Evolutionary conservation across 2,888 invertebrate species (phyloP), one percentile per base, ranked within the genome.

Genomic region (Aleiodes testaceus): DNA sequence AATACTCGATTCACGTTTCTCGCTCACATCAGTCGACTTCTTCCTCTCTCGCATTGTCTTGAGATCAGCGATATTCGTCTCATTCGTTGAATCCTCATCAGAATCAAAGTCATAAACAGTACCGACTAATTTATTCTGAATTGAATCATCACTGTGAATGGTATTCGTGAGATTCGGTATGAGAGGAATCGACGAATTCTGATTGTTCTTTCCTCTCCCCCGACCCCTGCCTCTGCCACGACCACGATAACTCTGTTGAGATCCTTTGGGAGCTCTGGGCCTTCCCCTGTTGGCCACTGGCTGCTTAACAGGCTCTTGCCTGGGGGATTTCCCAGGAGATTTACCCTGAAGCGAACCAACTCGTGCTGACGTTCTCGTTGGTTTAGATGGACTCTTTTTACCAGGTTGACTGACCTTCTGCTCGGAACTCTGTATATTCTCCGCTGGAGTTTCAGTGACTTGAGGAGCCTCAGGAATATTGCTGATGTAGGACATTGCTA

Each of bases 81-180:
- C 93, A 77, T 91, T 92, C 7, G 92, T 91, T 72, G 94, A 92
- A 83, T 96, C 95, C 80, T 96, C 95, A 75, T 95, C 93, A 76
- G 94, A 94, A 85, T 95, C 93, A 77, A 94, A 91, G 85, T 94
- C 97, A 81, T 95, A 97, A 1, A 96, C 96, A 1, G 96, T 96
- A 7, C 96, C 95, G 6, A 93, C 92, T 45, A 95, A 88, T 84
- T 95, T 95, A 83, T 93, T 94, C 76, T 93, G 94, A 72, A 94
- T 94, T 2, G 94, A 93, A 79, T 92, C 92, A 20, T 91, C 90
- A 79, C 89, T 89, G 69, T 91, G 90, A 47, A 89, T 84, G 0
- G 78, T 75, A 66, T 79, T 80, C 0, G 76, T 70, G 42, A 81
- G 72, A 3, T 77, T 77, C 5, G 79, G 72, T 6, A 80, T 68